These are phyloP conservation scores for Thaumetopoea pityocampa DNA, from an alignment of 1,140 invertebrate genomes.

Conservation along the genomic window DNA sequence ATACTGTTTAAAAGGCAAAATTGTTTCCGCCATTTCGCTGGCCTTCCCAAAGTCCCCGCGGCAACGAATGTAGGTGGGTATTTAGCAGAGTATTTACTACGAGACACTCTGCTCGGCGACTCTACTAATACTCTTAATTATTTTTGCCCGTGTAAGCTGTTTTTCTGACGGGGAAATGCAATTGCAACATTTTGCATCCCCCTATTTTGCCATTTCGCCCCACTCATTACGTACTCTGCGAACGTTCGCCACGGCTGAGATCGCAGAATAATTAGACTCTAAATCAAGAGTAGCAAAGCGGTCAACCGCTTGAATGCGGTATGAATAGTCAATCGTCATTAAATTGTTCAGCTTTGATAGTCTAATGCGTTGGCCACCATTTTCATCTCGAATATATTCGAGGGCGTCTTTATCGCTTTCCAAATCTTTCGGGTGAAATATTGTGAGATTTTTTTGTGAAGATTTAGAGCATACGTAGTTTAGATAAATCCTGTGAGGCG, in stretches of 20 bases:
- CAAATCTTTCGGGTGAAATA: slow-evolving; percentile 16
- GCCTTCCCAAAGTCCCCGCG: slow-evolving; percentile 42
- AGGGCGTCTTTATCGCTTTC: slow-evolving; percentile 8
- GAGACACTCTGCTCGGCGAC: slow-evolving; percentile 59
- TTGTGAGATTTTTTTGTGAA: slow-evolving; percentile 8
- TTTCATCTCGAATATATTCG: slow-evolving; percentile 13
- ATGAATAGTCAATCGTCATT: slow-evolving; percentile 75
- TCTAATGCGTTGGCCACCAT: slow-evolving; percentile 50
- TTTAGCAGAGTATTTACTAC: slow-evolving; percentile 69
- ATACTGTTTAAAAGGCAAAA: slow-evolving; percentile 61
- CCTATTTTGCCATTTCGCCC: slow-evolving; percentile 31
- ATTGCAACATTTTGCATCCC: slow-evolving; percentile 69
- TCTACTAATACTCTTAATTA: slow-evolving; percentile 73
- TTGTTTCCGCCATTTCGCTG: slow-evolving; percentile 57
- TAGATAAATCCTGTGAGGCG: slow-evolving; percentile 10
- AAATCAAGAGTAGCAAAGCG: slow-evolving; percentile 70
- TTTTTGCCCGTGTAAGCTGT: slow-evolving; percentile 73
- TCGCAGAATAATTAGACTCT: slow-evolving; percentile 70
- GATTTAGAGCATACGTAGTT: no score
- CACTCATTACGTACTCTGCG: slow-evolving; percentile 61
- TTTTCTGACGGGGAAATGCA: slow-evolving; percentile 69
- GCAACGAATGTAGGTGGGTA: slow-evolving; percentile 72
- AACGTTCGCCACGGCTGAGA: slow-evolving; percentile 59
- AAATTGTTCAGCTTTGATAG: slow-evolving; percentile 72
- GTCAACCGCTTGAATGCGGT: slow-evolving; percentile 66